Evolutionary conservation across 2,797 vertebrate species (phyloP).

Genomic region (Mus caroli): DNA sequence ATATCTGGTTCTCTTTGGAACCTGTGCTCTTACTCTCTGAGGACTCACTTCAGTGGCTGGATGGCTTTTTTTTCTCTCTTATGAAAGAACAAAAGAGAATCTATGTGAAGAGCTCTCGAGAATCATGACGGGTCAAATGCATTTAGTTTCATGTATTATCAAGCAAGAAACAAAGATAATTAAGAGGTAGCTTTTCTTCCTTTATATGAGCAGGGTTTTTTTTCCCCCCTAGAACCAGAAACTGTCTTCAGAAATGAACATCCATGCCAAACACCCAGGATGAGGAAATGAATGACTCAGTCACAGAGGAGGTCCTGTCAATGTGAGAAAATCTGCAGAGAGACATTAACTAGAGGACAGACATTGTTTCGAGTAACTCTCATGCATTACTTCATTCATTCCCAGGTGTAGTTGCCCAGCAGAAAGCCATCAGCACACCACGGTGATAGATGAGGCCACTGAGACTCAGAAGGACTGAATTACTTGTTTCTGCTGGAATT

Average conservation of each 20-base stretch:
- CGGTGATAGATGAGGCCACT: not conserved
- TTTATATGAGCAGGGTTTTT: not conserved
- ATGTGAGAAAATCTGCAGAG: not conserved
- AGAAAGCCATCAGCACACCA: not conserved
- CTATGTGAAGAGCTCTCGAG: not conserved
- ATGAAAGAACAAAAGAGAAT: not conserved
- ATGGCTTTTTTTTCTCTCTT: not conserved
- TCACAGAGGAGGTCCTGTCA: not conserved
- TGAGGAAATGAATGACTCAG: not conserved
- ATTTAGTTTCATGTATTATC: not conserved
- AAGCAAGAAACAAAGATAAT: not conserved
- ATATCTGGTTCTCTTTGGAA: not conserved
- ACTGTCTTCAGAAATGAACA: conserved; percentile 24
- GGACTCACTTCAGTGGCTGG: not conserved
- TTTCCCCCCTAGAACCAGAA: conserved; percentile 20
- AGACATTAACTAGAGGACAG: not conserved
- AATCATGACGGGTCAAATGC: not conserved
- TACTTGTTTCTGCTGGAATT: not conserved
- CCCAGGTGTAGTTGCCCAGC: not conserved
- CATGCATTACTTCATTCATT: not conserved
- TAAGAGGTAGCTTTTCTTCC: not conserved
- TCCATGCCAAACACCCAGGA: not conserved
- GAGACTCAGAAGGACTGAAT: conserved; percentile 7
- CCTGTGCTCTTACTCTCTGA: conserved; percentile 22
- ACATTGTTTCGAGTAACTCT: not conserved